Evolutionary conservation across 2,888 invertebrate genomes (phyloP).

Genomic region (Brachycybe producta): DNA sequence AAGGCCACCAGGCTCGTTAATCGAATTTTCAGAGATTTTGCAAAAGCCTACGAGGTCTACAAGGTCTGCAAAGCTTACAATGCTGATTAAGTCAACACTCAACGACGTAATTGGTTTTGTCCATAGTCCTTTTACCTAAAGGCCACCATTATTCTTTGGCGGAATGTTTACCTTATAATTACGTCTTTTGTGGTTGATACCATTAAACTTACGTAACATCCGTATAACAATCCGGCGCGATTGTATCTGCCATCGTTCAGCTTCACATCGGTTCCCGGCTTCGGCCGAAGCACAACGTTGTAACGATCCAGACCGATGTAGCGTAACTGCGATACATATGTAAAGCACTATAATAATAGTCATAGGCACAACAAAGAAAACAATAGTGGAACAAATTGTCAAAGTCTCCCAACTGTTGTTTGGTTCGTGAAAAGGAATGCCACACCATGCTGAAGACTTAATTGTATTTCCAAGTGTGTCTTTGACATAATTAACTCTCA

Average conservation of each 20-base stretch:
- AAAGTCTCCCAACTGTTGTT: constrained; percentile 27
- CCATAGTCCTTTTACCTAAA: too few species aligned
- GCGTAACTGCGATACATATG: constrained; percentile 29
- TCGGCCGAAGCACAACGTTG: constrained; percentile 22
- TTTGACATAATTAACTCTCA: constrained; percentile 28
- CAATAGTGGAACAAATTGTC: constrained; percentile 35
- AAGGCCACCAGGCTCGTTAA: too few species aligned
- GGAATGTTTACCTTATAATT: too few species aligned
- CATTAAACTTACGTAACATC: constrained; percentile 30
- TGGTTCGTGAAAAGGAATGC: constrained; percentile 30
- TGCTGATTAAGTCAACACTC: too few species aligned
- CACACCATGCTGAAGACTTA: constrained; percentile 31
- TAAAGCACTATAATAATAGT: constrained; percentile 36
- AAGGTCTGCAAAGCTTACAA: too few species aligned
- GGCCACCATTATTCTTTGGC: background rate
- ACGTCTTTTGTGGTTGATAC: too few species aligned
- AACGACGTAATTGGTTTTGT: too few species aligned
- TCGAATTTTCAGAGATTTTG: too few species aligned
- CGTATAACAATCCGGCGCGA: constrained; percentile 32
- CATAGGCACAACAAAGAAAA: constrained; percentile 39
- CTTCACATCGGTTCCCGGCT: constrained; percentile 24
- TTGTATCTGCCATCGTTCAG: constrained; percentile 29
- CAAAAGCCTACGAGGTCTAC: too few species aligned
- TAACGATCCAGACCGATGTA: constrained; percentile 26
- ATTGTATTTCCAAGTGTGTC: constrained; percentile 24